Conservation (phyloP, 2,888 invertebrate species). For the Agelastica alni region DNA sequence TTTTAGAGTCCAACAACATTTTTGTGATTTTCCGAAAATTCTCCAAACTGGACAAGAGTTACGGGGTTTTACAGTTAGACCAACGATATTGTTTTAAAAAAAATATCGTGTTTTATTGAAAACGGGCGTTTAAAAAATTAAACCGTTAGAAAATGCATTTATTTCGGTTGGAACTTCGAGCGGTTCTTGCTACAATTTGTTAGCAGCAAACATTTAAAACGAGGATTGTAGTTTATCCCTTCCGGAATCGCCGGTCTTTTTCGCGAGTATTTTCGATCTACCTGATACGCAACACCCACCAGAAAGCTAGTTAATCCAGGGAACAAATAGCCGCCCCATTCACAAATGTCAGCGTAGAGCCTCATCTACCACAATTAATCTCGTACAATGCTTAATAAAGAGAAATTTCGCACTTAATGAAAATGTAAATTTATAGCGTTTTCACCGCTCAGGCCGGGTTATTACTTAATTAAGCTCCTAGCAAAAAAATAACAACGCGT, state of each 20-base stretch:
- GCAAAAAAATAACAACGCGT: slow-evolving; percentile 29
- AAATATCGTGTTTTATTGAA: no score
- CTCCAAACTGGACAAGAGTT: no score
- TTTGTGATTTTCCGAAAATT: no score
- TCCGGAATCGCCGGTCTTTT: slow-evolving; percentile 20
- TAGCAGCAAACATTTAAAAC: slow-evolving; percentile 12
- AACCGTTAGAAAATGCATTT: no score
- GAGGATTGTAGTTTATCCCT: slow-evolving; percentile 17
- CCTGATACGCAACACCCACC: slow-evolving; percentile 21
- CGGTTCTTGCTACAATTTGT: slow-evolving; percentile 8
- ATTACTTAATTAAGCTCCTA: slow-evolving; percentile 29
- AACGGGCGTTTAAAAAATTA: no score
- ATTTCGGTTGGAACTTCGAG: no score
- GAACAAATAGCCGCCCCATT: slow-evolving; percentile 28
- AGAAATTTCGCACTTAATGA: slow-evolving; percentile 32
- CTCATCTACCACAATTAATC: slow-evolving; percentile 30
- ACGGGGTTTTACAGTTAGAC: no score
- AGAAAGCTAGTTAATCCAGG: slow-evolving; percentile 21
- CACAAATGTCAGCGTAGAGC: slow-evolving; percentile 26
- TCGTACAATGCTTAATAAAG: slow-evolving; percentile 30
- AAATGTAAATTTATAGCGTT: slow-evolving; percentile 32
- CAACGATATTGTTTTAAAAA: no score
- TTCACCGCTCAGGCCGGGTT: slow-evolving; percentile 28
- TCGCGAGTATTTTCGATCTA: slow-evolving; percentile 21
- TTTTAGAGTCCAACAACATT: no score